These are phyloP conservation scores for Zosterops lateralis DNA, from an alignment of 2,113 vertebrate genomes.

Conservation along the genomic window DNA sequence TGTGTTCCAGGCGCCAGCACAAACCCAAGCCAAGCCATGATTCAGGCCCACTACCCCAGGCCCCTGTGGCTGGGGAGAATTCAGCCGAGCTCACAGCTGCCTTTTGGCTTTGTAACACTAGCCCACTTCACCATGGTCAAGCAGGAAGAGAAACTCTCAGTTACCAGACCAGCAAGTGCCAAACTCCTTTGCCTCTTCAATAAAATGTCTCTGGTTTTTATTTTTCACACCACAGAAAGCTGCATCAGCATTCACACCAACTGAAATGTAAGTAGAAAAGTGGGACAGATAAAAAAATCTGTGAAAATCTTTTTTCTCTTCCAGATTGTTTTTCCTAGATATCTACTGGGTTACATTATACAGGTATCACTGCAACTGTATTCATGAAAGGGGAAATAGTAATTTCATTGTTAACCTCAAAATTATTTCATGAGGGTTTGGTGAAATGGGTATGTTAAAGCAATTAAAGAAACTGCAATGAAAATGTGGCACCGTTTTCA, in stretches of 20 bases:
- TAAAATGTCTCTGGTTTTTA: neutral
- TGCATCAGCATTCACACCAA: neutral
- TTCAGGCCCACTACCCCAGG: neutral
- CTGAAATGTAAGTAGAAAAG: neutral
- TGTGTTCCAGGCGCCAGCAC: neutral
- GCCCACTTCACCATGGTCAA: neutral
- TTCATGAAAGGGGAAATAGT: neutral
- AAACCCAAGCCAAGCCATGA: neutral
- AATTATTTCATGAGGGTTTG: constrained; percentile 26
- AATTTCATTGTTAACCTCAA: constrained; percentile 29
- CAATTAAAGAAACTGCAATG: constrained; percentile 51
- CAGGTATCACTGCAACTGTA: neutral
- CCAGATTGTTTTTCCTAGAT: neutral
- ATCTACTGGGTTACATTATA: neutral
- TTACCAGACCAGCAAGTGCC: neutral
- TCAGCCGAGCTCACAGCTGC: neutral
- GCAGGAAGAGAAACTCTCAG: neutral
- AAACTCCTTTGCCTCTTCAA: neutral
- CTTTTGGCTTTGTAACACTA: neutral
- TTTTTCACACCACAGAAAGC: neutral
- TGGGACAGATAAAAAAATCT: neutral
- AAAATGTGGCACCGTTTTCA: constrained; percentile 12
- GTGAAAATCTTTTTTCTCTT: neutral
- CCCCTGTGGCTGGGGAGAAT: neutral
- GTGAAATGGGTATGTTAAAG: constrained; percentile 6